Percentiles rank a stretch among this genome's conserved stretches.
These are phyloP conservation scores for Nipponacmea schrenckii DNA, from an alignment of 2,888 invertebrate species.

Conservation along the genomic window DNA sequence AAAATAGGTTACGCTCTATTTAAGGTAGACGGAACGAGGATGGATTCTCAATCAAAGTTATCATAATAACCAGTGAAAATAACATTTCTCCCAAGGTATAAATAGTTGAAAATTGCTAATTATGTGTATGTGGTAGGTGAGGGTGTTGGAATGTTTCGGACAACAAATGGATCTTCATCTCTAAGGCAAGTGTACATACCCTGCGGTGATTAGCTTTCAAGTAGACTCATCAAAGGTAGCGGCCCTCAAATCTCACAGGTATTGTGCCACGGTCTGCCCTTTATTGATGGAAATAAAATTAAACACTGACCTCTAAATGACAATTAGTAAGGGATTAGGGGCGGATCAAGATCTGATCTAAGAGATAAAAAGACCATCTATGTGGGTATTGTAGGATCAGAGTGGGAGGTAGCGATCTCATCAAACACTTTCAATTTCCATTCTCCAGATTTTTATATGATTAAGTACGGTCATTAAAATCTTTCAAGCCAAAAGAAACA, in stretches of 20 bases:
- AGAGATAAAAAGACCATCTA: background rate
- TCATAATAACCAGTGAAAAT: no score
- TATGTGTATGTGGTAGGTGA: no score
- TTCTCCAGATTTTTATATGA: background rate
- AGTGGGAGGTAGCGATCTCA: background rate
- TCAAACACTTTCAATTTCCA: background rate
- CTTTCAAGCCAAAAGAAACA: background rate
- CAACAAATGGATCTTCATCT: background rate
- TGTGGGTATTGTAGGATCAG: background rate
- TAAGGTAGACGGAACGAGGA: no score
- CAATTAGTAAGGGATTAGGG: background rate
- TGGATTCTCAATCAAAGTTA: no score
- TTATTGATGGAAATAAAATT: slow-evolving; percentile 2
- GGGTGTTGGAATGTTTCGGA: no score
- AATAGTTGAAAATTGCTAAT: no score
- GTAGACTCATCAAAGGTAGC: slow-evolving; percentile 1
- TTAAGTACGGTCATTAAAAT: background rate
- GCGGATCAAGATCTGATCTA: background rate
- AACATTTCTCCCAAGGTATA: no score
- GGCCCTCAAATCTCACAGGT: background rate
- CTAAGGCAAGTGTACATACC: background rate
- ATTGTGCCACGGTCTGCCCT: slow-evolving; percentile 6
- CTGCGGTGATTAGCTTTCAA: slow-evolving; percentile 7
- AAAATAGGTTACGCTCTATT: no score
- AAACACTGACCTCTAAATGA: background rate